Evolutionary conservation across 2,113 vertebrate species (phyloP), one percentile per base, ranked within the genome.

Genomic region (Anguilla rostrata): DNA sequence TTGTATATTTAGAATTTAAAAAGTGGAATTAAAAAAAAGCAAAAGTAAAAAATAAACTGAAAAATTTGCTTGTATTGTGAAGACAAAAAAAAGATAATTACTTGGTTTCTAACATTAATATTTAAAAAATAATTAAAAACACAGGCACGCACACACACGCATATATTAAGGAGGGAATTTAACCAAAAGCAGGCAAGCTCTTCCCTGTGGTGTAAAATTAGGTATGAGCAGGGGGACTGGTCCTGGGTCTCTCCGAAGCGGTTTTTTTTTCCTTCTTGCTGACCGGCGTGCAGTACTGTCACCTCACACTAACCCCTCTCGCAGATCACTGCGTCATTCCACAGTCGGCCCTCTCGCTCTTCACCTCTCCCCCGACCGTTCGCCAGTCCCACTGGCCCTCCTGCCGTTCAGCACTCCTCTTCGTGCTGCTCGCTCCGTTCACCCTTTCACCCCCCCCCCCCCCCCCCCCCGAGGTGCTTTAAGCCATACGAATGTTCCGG

Each of bases 41-140:
- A 57, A 46, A 83, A 92, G 94, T 57, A 78, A 60, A 86, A 88
- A 85, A 85, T 79, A 94, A 95, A 87, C 83, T 84, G 84, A 94
- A 95, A 94, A 95, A 94, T 95, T 96, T 95, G 95, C 85, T 96
- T 95, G 95, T 96, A 95, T 96, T 95, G 95, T 96, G 96, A 94
- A 96, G 94, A 95, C 93, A 88, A 83, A 81, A 83, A 83, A 86
- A 57, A 95, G 94, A 95, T 95, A 96, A 95, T 83, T 78, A 84
- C 86, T 87, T 82, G 94, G 94, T 95, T 95, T 96, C 94, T 96
- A 96, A 96, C 93, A 91, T 95, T 95, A 94, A 94, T 95, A 94
- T 95, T 95, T 95, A 96, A 95, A 88, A 88, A 94, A 81, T n/a
- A 46, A 87, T 40, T 90, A 95, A 66, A 14, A 34, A 26, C 57